Percentiles rank a stretch among this genome's conserved stretches.
Conservation (phyloP, 2,888 invertebrate species). For the Trachelus troglodyta region DNA sequence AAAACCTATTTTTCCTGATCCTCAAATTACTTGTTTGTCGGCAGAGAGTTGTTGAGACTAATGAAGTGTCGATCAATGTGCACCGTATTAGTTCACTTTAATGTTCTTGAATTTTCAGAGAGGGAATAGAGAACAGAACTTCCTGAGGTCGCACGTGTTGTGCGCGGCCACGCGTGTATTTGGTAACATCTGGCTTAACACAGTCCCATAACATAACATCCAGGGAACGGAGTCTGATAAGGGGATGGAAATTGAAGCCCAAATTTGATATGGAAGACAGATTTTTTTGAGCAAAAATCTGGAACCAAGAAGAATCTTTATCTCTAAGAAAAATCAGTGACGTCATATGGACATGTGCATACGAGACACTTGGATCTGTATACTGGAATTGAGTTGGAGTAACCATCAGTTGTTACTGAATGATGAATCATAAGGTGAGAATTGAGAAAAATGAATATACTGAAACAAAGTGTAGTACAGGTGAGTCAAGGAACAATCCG, state of each 20-base stretch:
- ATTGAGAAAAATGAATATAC: not conserved
- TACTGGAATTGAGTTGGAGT: not conserved
- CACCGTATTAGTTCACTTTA: not conserved
- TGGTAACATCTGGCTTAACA: not conserved
- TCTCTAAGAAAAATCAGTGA: not conserved
- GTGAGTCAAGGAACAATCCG: not conserved
- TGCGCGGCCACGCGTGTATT: not conserved
- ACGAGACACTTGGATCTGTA: not conserved
- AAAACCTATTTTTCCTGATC: no score
- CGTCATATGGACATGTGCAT: not conserved
- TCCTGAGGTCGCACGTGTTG: not conserved
- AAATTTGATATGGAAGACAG: not conserved
- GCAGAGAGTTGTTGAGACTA: not conserved
- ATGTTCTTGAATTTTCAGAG: not conserved
- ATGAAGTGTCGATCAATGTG: not conserved
- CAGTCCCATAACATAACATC: not conserved
- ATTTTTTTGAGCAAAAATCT: not conserved
- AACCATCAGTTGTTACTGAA: not conserved
- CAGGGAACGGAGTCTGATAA: not conserved
- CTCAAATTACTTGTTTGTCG: no score
- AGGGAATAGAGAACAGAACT: not conserved
- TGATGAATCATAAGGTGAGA: not conserved
- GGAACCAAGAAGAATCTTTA: no score
- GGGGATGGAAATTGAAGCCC: not conserved
- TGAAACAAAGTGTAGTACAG: not conserved